Conservation (phyloP, 1,140 invertebrate genomes). For the Drosophila elegans region DNA sequence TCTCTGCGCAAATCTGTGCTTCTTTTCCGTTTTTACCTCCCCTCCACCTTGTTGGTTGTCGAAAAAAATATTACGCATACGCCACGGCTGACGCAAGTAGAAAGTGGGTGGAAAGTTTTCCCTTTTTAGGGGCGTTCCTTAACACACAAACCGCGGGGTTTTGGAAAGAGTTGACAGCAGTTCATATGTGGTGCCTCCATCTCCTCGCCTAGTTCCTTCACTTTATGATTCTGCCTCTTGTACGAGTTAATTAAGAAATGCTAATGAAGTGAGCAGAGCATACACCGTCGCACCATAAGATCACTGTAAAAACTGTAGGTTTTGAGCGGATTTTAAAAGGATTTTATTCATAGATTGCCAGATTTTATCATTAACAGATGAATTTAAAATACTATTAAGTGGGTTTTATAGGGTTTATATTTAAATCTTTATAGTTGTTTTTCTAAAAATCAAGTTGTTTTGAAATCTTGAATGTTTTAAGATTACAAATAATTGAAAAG, state of each 20-base stretch:
- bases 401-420: too few relatives aligned
- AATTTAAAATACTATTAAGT: too few relatives aligned
- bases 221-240: slow-evolving; percentile 5
- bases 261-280: slow-evolving; percentile 61
- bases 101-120: slow-evolving; percentile 35
- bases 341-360: too few relatives aligned
- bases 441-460: too few relatives aligned
- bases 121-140: slow-evolving; percentile 22
- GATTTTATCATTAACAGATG: too few relatives aligned
- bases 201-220: slow-evolving; percentile 11
- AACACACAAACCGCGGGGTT: slow-evolving; percentile 46
- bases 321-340: not conserved
- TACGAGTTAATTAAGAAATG: slow-evolving; percentile 80
- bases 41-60: slow-evolving; percentile 58
- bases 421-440: too few relatives aligned
- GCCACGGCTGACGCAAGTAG: slow-evolving; percentile 66
- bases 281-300: slow-evolving; percentile 5
- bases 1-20: slow-evolving; percentile 65
- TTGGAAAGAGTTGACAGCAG: slow-evolving; percentile 62
- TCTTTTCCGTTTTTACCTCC: not conserved
- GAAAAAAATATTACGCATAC: slow-evolving; percentile 82
- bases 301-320: not conserved
- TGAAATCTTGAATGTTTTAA: too few relatives aligned
- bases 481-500: too few relatives aligned
- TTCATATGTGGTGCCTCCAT: slow-evolving; percentile 17